phyloP scores from a whole-genome alignment of 2,888 invertebrate genomes.

The Micoletzkya japonica region DNA sequence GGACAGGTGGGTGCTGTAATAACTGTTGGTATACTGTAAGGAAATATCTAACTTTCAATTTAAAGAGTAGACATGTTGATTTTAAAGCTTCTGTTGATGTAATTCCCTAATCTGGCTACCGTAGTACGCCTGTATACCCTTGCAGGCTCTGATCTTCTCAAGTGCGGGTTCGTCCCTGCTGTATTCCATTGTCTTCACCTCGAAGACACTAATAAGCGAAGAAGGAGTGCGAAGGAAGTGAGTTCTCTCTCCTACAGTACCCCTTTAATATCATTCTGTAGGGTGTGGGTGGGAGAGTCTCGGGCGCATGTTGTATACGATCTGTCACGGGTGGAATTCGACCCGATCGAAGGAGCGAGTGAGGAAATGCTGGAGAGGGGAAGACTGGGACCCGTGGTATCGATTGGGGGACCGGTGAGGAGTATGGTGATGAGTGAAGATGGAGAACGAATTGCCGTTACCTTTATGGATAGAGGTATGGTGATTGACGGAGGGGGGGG shows the following conservation, averaged over 20 bases:
- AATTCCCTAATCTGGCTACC: neutral
- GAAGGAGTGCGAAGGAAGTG: constrained; percentile 18
- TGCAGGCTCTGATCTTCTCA: constrained; percentile 10
- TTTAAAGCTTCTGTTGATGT: neutral
- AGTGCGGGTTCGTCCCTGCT: neutral
- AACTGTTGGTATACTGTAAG: neutral
- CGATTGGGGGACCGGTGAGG: constrained; percentile 6
- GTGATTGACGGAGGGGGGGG: neutral
- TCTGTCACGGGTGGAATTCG: constrained; percentile 25
- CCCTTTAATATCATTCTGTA: neutral
- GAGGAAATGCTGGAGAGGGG: constrained; percentile 6
- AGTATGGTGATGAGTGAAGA: constrained; percentile 7
- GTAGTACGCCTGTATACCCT: no score
- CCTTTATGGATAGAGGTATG: constrained; percentile 13
- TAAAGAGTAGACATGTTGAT: neutral
- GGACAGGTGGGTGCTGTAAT: constrained; percentile 6
- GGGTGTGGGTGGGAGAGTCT: neutral
- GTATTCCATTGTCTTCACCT: constrained; percentile 3
- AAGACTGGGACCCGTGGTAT: neutral
- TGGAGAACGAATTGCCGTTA: constrained; percentile 14
- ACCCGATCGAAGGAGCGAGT: constrained; percentile 13
- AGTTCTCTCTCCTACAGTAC: neutral
- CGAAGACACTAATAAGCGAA: neutral
- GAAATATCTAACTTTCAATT: neutral
- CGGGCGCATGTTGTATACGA: constrained; percentile 1